Evolutionary conservation across 2,888 invertebrate species (phyloP).

Genomic region (Cheilosia grossa): DNA sequence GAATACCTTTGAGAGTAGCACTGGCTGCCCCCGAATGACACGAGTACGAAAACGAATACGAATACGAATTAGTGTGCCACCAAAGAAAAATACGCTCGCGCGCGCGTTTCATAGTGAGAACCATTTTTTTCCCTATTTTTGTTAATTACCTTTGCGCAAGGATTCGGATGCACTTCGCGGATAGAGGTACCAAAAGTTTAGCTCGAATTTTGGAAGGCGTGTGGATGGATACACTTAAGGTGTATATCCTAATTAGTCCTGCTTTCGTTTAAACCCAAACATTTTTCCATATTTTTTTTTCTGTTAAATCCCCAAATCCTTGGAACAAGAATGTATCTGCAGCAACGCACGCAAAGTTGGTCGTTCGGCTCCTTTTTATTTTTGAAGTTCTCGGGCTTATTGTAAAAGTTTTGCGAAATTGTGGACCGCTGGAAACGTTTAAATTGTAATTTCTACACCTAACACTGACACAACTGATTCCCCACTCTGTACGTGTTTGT

Average conservation of each 20-base stretch:
- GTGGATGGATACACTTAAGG: conserved; percentile 64
- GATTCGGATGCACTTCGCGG: conserved; percentile 57
- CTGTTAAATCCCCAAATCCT: neutral
- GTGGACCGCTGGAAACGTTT: conserved; percentile 71
- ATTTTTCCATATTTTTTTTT: neutral
- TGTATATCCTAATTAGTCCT: conserved; percentile 71
- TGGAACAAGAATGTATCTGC: conserved; percentile 27
- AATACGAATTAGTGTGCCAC: neutral
- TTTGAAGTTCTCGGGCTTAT: conserved; percentile 57
- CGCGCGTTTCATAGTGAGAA: conserved; percentile 33
- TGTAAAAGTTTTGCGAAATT: conserved; percentile 70
- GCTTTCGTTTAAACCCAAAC: conserved; percentile 59
- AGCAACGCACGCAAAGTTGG: conserved; percentile 51
- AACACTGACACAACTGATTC: conserved; percentile 69
- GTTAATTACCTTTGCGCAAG: conserved; percentile 69
- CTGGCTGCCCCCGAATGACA: conserved; percentile 20
- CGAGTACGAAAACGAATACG: too few species aligned
- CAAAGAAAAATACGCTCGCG: conserved; percentile 44
- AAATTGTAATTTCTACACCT: conserved; percentile 74
- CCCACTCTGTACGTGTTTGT: conserved; percentile 67
- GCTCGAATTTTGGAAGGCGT: conserved; percentile 50
- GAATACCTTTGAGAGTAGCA: conserved; percentile 58
- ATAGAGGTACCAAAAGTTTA: conserved; percentile 51
- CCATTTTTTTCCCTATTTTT: conserved; percentile 28
- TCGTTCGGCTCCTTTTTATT: conserved; percentile 45